These are phyloP conservation scores for Hippocampus zosterae DNA, from an alignment of 2,113 vertebrate genomes.

Conservation along the genomic window DNA sequence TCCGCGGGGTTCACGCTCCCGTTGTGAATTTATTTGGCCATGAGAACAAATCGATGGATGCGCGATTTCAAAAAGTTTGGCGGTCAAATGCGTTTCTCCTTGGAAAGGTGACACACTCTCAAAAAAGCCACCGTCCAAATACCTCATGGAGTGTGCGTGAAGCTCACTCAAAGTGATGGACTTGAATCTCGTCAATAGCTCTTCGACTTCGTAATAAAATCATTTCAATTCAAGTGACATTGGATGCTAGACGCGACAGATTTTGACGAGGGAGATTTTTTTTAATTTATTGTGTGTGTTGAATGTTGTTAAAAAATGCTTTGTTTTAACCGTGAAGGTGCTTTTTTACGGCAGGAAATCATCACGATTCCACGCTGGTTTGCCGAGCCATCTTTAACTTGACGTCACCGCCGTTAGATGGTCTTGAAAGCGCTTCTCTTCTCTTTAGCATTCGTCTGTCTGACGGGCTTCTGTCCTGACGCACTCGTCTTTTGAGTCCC, in stretches of 20 bases:
- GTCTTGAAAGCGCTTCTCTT: no score
- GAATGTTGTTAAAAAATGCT: constrained; percentile 45
- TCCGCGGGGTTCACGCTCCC: no score
- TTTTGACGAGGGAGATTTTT: constrained; percentile 42
- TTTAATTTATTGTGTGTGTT: constrained; percentile 14
- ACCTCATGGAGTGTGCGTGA: constrained; percentile 52
- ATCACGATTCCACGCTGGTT: neutral
- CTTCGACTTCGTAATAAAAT: constrained; percentile 46
- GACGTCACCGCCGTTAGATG: no score
- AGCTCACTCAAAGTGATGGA: constrained; percentile 48
- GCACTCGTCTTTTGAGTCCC: no score
- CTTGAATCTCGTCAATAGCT: constrained; percentile 42
- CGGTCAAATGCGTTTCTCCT: neutral
- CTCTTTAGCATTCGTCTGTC: no score
- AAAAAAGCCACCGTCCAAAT: constrained; percentile 23
- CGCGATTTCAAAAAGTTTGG: no score
- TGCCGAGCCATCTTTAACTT: neutral
- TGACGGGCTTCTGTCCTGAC: no score
- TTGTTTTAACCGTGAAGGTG: constrained; percentile 48
- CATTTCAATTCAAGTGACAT: constrained; percentile 23
- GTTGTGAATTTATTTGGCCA: no score
- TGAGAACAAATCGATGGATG: no score
- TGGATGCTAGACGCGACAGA: constrained; percentile 55
- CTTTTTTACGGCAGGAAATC: constrained; percentile 26
- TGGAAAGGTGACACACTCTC: neutral